Evolutionary conservation across 2,888 invertebrate species (phyloP).

Genomic region (Lasius platythorax): DNA sequence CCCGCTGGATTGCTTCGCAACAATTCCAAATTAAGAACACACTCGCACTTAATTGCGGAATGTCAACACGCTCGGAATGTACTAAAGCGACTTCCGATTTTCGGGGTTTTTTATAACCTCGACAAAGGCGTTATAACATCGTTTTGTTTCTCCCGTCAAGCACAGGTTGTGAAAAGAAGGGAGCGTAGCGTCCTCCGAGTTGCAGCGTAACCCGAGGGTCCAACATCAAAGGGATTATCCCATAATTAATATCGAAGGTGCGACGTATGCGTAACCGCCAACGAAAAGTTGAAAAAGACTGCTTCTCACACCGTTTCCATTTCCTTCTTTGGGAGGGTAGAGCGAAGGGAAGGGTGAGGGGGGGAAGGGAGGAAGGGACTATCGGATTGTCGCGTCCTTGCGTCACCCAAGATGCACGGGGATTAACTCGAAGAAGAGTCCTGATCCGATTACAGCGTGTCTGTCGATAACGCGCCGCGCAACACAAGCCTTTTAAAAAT

Average conservation of each 20-base stretch:
- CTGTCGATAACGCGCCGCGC: constrained; percentile 43
- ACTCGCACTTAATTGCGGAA: constrained; percentile 27
- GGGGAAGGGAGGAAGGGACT: not conserved
- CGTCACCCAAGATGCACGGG: constrained; percentile 67
- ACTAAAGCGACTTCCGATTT: constrained; percentile 39
- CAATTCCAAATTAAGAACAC: constrained; percentile 24
- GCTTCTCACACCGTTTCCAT: constrained; percentile 12
- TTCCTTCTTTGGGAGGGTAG: constrained; percentile 40
- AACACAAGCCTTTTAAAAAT: constrained; percentile 45
- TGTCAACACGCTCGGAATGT: constrained; percentile 24
- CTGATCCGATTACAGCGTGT: constrained; percentile 53
- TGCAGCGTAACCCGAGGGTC: constrained; percentile 63
- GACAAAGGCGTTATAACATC: constrained; percentile 46
- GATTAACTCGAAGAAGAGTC: constrained; percentile 55
- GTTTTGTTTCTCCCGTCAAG: constrained; percentile 55
- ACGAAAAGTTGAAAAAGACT: constrained; percentile 71
- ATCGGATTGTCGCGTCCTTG: constrained; percentile 60
- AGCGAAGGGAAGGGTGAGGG: not conserved
- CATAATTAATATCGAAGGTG: constrained; percentile 81
- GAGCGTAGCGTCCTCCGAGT: constrained; percentile 52
- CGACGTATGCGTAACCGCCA: constrained; percentile 81
- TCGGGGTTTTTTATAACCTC: not conserved
- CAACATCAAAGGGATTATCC: constrained; percentile 81
- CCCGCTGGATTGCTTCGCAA: constrained; percentile 1
- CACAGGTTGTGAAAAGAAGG: constrained; percentile 32